Evolutionary conservation across 2,113 vertebrate genomes (phyloP), one percentile per base, ranked within the genome.

Genomic region (Pituophis catenifer): DNA sequence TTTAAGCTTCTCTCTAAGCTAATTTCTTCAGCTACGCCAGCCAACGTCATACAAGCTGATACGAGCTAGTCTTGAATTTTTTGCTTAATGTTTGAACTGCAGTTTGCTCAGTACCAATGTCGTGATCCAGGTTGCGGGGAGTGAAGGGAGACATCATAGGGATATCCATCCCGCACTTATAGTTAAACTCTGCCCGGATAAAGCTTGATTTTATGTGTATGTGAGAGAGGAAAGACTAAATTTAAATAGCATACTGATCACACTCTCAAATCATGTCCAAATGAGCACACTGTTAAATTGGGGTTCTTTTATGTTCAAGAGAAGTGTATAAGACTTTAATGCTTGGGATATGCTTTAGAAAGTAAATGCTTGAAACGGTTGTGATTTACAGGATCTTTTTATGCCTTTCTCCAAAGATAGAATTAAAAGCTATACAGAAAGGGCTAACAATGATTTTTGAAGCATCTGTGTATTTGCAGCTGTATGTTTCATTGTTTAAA

Each of bases 401-500:
- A 53, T 94, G 94, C 92, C 0, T 0, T 38, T 95, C 75, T 93
- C 94, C 38, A 59, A 55, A 52, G n/a, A 50, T 53, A 85, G 44
- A 91, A 48, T 57, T 11, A 91, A 70, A 92, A 91, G 54, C 26
- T 81, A 7, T 94, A 93, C 94, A 92, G 59, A 92, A 96, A 55
- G 19, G 15, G 75, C 92, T 93, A 88, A 95, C 26, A 90, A 90
- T 94, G 65, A 48, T 89, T 89, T 70, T 50, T 17, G 17, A n/a
- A 89, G 52, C 65, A 33, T 92, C 55, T 62, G 19, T 88, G 91
- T n/a, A 62, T 81, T 58, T 85, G 88, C 92, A 90, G 88, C 88
- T 85, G 88, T 59, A 44, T 24, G 24, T 85, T 48, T 90, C 54
- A 89, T 90, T 89, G 88, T 93, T 89, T 57, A 85, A 21, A 93